Base-by-base conservation (phyloP, 1,140 invertebrate genomes). In the Bombus superbus region DNA sequence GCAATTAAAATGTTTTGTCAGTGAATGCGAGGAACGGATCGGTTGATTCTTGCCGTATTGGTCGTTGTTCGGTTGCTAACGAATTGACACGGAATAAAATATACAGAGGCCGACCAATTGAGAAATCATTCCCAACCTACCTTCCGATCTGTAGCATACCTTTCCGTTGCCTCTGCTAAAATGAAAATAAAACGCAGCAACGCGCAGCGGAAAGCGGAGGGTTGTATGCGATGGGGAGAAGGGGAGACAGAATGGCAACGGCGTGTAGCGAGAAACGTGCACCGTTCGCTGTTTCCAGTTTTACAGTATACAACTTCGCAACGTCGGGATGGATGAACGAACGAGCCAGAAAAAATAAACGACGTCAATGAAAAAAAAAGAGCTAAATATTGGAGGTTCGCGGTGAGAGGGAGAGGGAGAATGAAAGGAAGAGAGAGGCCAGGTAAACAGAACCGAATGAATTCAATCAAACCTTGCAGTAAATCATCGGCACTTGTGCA, bases 381-480 rank as follows among this genome's bases (percentile, higher is more conserved):
- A 86, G 66, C 88, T 87, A 90, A 88, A 90, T 81, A 90, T 90
- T 83, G 89, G 71, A 80, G 80, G 83, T 38, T 59, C 62, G 47
- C 68, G 79, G 80, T 82, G 69, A 85, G 35, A 62, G 28, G 47
- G 40, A 76, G 42, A 71, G 35, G 83, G 87, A 84, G 59, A n/a
- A 40, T 38, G 42, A 35, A 66, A 11, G 53, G 22, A 40, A 76
- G 53, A 68, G 78, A 62, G 66, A 83, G 88, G 22, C 3, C 83
- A 86, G 79, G 87, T 90, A 93, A 90, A 92, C 91, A 92, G 80
- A 91, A 88, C 85, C 81, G 85, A 90, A 93, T 92, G 90, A 93
- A 94, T 94, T 94, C 92, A 93, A 94, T 94, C 92, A 93, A 92
- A 93, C 92, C 91, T 91, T 88, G 92, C 92, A 92, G 92, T 94